Base-by-base conservation (phyloP, 2,888 invertebrate genomes). In the Junonia oenone region DNA sequence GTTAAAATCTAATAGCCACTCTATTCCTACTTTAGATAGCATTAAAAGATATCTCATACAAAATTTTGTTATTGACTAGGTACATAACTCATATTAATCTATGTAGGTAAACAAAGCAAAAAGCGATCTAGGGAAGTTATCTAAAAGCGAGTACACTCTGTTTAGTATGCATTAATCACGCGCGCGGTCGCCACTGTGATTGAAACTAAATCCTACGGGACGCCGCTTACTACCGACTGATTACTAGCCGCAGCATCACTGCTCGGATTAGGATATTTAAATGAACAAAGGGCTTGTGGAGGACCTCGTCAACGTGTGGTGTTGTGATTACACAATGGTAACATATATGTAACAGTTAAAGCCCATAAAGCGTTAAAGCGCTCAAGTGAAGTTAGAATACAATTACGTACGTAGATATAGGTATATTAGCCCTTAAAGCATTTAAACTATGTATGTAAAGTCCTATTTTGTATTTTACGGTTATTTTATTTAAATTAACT, bases 141-240 rank as follows among this genome's bases (percentile, higher is more conserved):
- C 45, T 38, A 50, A 59, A 59, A 62, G 58, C 49, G 73, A 75
- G 72, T 73, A 68, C 65, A 27, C 33, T 73, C 84, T 87, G 81
- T 83, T 88, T 88, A 85, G 87, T 88, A 88, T 88, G 87, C 88
- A 89, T 89, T 87, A 87, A 88, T 88, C 83, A 86, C 73, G 72
- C 72, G 71, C 76, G 74, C 72, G 76, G 67, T 72, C 76, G 75
- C 71, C 73, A 63, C 67, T 83, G 75, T 87, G 88, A 89, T 88
- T 89, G 88, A 87, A 87, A 87, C 82, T 82, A 81, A 86, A 88
- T 86, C 88, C 86, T 78, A 65, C 65, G 70, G 79, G 77, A 78
- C 71, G 72, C 68, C 75, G 73, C 71, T 76, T 68, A 72, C 76
- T 73, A 70, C 66, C 78, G 72, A 73, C 83, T 85, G 86, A 86